Evolutionary conservation across 1,140 invertebrate species (phyloP), one percentile per base, ranked within the genome.

Genomic region (Caenorhabditis tropicalis): DNA sequence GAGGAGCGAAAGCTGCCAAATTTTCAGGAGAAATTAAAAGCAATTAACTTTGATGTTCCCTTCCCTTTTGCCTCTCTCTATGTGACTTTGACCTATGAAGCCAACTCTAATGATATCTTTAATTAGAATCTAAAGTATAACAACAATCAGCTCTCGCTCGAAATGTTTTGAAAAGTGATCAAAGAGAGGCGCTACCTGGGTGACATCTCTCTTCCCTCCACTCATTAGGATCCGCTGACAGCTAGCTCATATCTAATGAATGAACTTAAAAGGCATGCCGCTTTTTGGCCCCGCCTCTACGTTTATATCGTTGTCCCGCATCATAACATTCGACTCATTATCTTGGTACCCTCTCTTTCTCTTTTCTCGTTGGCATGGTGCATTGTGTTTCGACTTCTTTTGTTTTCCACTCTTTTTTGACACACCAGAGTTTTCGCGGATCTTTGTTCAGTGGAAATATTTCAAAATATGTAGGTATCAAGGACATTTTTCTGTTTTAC

Each of bases 211-310:
- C n/a, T n/a, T n/a, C n/a, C n/a, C n/a, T n/a, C 65, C 12, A 74
- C 65, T 74, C 65, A 74, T 74, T 74, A 74, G 65, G 65, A 74
- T 74, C 65, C 65, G 65, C 65, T 74, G 65, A 74, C 65, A 74
- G 65, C 65, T 36, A 74, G 65, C 65, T 74, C 65, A 74, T 74
- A 74, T 74, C 65, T 74, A 74, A 74, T 74, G 65, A 74, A 74
- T 74, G 58, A 74, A 74, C 65, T 74, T 74, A 19, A 74, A 74
- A 74, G 65, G 65, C 36, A 46, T 74, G 65, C 65, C 65, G 65
- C 65, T 43, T 74, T n/a, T 27, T 58, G 53, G n/a, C 24, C 36
- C 24, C 21, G 33, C 6, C 58, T n/a, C 31, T 43, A 43, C 65
- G 65, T 74, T 74, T 74, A 43, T 74, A 74, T 74, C 65, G 65